Conservation (phyloP, 2,888 invertebrate genomes). For the Neoscelio sp. region DNA sequence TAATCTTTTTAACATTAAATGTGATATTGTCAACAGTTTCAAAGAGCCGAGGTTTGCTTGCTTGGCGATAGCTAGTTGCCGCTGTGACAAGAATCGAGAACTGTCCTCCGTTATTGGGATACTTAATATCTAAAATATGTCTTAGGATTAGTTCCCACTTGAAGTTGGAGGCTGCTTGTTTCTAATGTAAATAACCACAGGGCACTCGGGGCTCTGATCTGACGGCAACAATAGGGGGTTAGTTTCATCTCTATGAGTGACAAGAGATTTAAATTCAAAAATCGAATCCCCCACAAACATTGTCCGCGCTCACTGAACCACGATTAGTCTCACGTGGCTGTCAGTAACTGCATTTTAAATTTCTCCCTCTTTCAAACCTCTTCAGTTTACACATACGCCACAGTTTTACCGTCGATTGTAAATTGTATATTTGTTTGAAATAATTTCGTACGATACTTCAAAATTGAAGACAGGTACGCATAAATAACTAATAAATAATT, state of each 20-base stretch:
- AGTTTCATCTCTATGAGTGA: conserved; percentile 70
- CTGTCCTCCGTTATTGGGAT: too few species aligned
- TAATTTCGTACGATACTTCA: too few species aligned
- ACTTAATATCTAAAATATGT: conserved; percentile 2
- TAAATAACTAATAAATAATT: too few species aligned
- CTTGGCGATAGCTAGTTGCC: too few species aligned
- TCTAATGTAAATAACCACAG: conserved; percentile 61
- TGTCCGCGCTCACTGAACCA: conserved; percentile 78
- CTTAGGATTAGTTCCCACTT: conserved; percentile 4
- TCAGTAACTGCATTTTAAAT: conserved; percentile 64
- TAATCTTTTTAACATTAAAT: too few species aligned
- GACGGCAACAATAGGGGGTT: conserved; percentile 58
- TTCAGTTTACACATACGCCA: not conserved
- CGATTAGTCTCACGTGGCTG: conserved; percentile 75
- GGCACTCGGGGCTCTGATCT: conserved; percentile 45
- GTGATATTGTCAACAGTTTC: too few species aligned
- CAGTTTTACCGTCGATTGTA: not conserved
- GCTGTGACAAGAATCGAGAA: too few species aligned
- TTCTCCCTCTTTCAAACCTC: not conserved
- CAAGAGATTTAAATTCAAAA: conserved; percentile 80
- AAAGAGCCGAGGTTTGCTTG: too few species aligned
- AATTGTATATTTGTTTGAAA: not conserved
- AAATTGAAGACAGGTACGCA: too few species aligned
- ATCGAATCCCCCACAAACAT: conserved; percentile 78
- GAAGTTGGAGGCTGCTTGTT: conserved; percentile 25